Percentiles rank a stretch among this genome's conserved stretches.
Evolutionary conservation across 2,797 vertebrate species (phyloP).

Genomic region (Pseudotriccus pelzelni): DNA sequence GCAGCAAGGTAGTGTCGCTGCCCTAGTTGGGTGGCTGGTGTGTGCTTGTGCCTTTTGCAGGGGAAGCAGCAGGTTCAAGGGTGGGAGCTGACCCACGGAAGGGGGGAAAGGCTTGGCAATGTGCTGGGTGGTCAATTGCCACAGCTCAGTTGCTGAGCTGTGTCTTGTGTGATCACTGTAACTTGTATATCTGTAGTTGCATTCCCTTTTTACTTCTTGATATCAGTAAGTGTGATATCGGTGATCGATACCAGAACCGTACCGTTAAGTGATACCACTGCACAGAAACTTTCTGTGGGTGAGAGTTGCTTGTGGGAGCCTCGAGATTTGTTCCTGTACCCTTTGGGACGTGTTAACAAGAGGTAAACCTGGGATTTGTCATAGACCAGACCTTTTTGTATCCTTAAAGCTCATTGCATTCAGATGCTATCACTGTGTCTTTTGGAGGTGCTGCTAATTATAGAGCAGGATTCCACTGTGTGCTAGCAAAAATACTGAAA

Average conservation of each 20-base stretch:
- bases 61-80: background rate
- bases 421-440: background rate
- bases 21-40: background rate
- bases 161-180: rapidly evolving
- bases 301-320: rapidly evolving
- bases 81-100: background rate
- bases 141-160: background rate
- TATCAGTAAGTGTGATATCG: no score
- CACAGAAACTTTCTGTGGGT: background rate
- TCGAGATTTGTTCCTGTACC: background rate
- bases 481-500: background rate
- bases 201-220: background rate
- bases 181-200: background rate
- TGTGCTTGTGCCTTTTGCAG: background rate
- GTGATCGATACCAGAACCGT: background rate
- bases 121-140: background rate
- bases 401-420: background rate
- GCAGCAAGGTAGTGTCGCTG: rapidly evolving
- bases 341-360: background rate
- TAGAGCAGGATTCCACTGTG: background rate
- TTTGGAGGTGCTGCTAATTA: background rate
- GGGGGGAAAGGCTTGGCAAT: background rate
- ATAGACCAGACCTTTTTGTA: background rate
- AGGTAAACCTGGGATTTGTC: background rate
- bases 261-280: background rate